A percentile compares a stretch with the other conserved stretches of the same genome.
Evolutionary conservation across 2,797 vertebrate species (phyloP).

Genomic region (Sebastes ruberrimus): DNA sequence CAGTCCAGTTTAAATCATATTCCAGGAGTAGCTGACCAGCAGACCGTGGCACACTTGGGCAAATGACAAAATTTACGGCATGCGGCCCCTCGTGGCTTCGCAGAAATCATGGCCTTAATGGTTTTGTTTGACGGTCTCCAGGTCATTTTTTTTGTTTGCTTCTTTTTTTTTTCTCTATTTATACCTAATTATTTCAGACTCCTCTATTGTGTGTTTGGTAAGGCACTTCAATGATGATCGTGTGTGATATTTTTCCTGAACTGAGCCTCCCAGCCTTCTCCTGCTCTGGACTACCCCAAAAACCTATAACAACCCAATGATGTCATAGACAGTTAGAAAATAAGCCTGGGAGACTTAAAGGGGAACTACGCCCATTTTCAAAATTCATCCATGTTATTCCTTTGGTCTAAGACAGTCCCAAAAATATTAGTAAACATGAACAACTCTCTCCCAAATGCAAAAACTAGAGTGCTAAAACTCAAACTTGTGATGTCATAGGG

Average conservation of each 20-base stretch:
- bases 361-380: no score
- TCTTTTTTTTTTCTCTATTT: neutral
- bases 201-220: neutral
- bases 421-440: no score
- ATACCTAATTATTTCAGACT: neutral
- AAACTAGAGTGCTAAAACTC: no score
- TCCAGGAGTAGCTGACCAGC: neutral
- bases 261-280: neutral
- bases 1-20: neutral
- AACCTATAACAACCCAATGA: neutral
- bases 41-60: neutral
- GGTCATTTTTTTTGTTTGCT: neutral
- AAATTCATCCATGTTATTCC: no score
- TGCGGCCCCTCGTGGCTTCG: neutral
- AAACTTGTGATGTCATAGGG: no score
- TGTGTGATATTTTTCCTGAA: neutral
- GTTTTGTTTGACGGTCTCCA: neutral
- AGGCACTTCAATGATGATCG: neutral
- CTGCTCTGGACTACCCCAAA: neutral
- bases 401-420: no score
- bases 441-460: no score
- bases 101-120: neutral
- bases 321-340: conserved; percentile 1
- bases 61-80: neutral
- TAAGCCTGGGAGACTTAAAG: neutral